Base-by-base conservation (phyloP, 2,797 vertebrate genomes). In the Scarus forsteni region DNA sequence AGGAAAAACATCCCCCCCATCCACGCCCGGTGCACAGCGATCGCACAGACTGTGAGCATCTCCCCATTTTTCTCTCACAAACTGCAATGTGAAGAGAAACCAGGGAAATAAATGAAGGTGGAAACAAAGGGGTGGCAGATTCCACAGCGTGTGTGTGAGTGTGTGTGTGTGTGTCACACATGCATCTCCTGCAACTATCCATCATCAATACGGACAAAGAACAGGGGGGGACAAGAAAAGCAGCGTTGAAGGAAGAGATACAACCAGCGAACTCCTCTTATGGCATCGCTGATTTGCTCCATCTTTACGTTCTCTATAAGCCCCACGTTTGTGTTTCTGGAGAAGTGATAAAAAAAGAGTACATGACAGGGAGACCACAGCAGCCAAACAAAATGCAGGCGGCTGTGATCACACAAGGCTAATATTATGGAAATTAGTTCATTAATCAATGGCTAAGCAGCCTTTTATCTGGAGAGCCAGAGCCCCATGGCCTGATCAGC, bases 351-450 rank as follows among this genome's bases (percentile, higher is more conserved):
- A 65, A 62, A 71, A 56, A 56, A 34, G 46, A 50, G 49, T 46
- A 74, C 27, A 44, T 18, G 0, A 10, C 66, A 19, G 56, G 64
- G 14, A 63, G 42, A 66, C 59, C 10, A 18, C 43, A n/a, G 60
- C 66, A 56, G 61, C 63, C 75, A 78, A 79, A 75, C 63, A 70
- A 72, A 60, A 80, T 50, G 66, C 49, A 8, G 63, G 46, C 65
- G 46, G 65, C 80, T 76, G 80, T 58, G 84, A 81, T 87, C 80
- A 81, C 84, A 88, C 67, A 62, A 66, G 65, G 83, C 85, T 90
- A 90, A 92, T 92, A 92, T 92, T 91, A 94, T 92, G 92, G 84
- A 93, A 91, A 94, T 93, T 0, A 82, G 81, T 84, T 92, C 76
- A 94, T 94, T 91, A 91, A 94, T 94, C 91, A 93, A 90, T 92